Base-by-base conservation (phyloP, 2,113 vertebrate genomes). In the Solea solea region DNA sequence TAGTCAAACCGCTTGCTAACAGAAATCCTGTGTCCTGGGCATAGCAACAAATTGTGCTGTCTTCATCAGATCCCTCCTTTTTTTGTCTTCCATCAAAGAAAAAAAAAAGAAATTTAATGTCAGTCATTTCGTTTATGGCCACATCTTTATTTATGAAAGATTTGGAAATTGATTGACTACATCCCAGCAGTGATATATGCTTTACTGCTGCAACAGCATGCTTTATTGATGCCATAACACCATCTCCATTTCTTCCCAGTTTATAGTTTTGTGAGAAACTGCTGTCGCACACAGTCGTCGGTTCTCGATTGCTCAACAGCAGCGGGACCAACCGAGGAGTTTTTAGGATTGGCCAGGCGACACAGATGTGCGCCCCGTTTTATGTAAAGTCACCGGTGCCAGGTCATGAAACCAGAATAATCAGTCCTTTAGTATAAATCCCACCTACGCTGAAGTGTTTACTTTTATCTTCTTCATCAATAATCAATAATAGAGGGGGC, bases 181-280 rank as follows among this genome's bases (percentile, higher is more conserved):
- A 74, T 74, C 80, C 74, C 80, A n/a, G 69, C 61, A 55, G 82
- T 92, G 90, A 90, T 88, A 61, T 89, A 87, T 80, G 83, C 56
- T 85, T 86, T 86, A 89, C 83, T 80, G 87, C 86, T 76, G 77
- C 78, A 74, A 72, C 85, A 65, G 85, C 73, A n/a, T 80, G 80
- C 77, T 92, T 92, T 92, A 92, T 91, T 68, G 90, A 69, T 68
- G 82, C 86, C 75, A 77, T 90, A 90, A 91, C 85, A 79, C 74
- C 68, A 77, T 75, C 78, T 79, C 86, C 64, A 57, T 83, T 85
- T 85, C 81, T 70, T 6, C 74, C 62, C 76, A n/a, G 41, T 92
- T 92, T 90, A 91, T 91, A 85, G 86, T 89, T 86, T 64, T 54
- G 79, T 55, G 76, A 49, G 66, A 76, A 88, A 74, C 66, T 85